Conservation (phyloP, 2,113 vertebrate genomes). For the human region DNA sequence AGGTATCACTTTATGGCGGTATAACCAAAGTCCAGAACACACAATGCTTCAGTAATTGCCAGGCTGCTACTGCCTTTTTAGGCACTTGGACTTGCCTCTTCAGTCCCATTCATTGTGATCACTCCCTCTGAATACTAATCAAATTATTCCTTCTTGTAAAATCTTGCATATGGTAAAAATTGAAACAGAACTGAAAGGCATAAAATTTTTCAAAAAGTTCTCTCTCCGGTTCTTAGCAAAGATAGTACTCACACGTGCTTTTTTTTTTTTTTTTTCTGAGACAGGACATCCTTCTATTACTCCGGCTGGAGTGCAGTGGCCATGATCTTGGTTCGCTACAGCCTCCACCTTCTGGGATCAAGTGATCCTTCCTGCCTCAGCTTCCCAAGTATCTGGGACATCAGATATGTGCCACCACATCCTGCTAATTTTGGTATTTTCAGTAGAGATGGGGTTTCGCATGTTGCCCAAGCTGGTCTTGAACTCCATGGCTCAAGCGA, state of each 20-base stretch:
- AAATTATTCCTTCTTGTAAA: background rate
- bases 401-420: too few relatives aligned
- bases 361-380: too few relatives aligned
- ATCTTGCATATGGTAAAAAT: background rate
- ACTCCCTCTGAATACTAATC: background rate
- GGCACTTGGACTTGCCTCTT: background rate
- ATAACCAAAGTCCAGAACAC: background rate
- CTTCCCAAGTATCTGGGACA: too few relatives aligned
- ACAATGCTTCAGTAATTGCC: background rate
- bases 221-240: background rate
- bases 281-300: too few relatives aligned
- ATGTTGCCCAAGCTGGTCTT: too few relatives aligned
- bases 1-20: background rate
- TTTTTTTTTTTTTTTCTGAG: too few relatives aligned
- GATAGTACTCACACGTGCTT: background rate
- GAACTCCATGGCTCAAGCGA: too few relatives aligned
- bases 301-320: too few relatives aligned
- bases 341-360: too few relatives aligned
- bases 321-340: too few relatives aligned
- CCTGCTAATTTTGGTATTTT: too few relatives aligned
- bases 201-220: background rate
- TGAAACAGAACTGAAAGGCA: background rate
- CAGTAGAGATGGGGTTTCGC: too few relatives aligned
- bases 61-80: background rate
- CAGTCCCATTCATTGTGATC: background rate